Evolutionary conservation across 2,797 vertebrate species (phyloP).

Genomic region (Argya squamiceps): DNA sequence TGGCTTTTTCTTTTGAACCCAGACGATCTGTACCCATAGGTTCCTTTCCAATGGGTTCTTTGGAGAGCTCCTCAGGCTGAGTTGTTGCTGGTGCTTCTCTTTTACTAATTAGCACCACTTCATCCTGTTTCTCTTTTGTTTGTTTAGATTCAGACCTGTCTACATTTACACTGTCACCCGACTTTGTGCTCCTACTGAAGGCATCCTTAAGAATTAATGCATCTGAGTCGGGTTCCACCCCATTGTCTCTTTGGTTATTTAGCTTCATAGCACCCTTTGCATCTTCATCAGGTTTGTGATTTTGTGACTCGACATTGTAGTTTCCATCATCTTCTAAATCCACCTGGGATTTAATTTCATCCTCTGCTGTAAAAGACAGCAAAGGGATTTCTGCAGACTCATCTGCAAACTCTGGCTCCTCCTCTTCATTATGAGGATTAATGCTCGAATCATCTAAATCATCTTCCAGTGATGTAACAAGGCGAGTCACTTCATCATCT

Average conservation of each 20-base stretch:
- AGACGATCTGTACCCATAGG: background rate
- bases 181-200: constrained; percentile 70
- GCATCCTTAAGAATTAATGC: constrained; percentile 72
- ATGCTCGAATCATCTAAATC: constrained; percentile 68
- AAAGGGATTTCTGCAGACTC: constrained; percentile 67
- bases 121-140: constrained; percentile 28
- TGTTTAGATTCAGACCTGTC: constrained; percentile 67
- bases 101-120: background rate
- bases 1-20: background rate
- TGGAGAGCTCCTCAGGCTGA: background rate
- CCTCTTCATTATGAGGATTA: constrained; percentile 40
- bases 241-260: constrained; percentile 36
- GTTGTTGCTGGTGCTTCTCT: background rate
- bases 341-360: background rate
- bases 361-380: constrained; percentile 73
- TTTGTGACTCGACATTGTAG: background rate
- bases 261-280: constrained; percentile 29
- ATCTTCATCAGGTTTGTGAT: background rate
- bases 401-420: constrained; percentile 57
- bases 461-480: constrained; percentile 80
- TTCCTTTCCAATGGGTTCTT: background rate
- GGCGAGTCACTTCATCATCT: constrained; percentile 84
- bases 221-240: constrained; percentile 40
- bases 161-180: background rate
- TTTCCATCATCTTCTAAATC: background rate